Evolutionary conservation across 2,113 vertebrate genomes (phyloP).

Genomic region (Montifringilla adamsi): DNA sequence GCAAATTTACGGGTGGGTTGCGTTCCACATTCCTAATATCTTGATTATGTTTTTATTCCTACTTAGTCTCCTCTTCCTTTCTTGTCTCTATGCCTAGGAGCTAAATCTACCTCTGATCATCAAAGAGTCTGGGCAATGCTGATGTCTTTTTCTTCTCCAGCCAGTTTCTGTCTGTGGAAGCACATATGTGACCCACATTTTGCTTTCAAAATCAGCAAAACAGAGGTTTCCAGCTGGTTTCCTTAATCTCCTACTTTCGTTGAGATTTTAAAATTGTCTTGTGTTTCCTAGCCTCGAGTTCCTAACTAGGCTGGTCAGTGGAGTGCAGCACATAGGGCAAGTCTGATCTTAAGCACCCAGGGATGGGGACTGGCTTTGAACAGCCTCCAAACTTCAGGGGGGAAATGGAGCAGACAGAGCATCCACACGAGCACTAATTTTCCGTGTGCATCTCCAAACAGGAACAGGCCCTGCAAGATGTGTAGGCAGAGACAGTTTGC

Average conservation of each 20-base stretch:
- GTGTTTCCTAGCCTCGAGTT: neutral
- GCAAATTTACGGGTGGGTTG: slow-evolving; percentile 55
- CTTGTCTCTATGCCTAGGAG: slow-evolving; percentile 37
- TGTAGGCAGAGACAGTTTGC: slow-evolving; percentile 49
- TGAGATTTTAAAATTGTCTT: neutral
- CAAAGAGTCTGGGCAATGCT: slow-evolving; percentile 40
- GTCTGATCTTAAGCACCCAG: neutral
- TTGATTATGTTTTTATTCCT: slow-evolving; percentile 62
- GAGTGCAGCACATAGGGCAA: neutral
- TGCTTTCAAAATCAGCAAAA: slow-evolving; percentile 46
- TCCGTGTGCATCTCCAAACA: neutral
- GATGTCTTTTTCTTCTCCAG: slow-evolving; percentile 54
- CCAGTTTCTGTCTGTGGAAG: slow-evolving; percentile 21
- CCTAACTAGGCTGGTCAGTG: neutral
- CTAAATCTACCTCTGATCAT: slow-evolving; percentile 60
- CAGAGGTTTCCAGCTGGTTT: slow-evolving; percentile 56
- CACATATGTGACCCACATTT: slow-evolving; percentile 65
- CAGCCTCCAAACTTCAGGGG: neutral
- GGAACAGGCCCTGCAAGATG: neutral
- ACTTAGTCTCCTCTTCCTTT: slow-evolving; percentile 41
- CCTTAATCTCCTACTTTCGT: slow-evolving; percentile 51
- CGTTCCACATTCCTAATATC: slow-evolving; percentile 54
- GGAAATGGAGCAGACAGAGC: neutral
- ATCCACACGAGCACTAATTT: neutral
- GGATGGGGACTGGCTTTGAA: neutral